These are phyloP conservation scores for Ericerus pela DNA, from an alignment of 1,140 invertebrate species.

Conservation along the genomic window DNA sequence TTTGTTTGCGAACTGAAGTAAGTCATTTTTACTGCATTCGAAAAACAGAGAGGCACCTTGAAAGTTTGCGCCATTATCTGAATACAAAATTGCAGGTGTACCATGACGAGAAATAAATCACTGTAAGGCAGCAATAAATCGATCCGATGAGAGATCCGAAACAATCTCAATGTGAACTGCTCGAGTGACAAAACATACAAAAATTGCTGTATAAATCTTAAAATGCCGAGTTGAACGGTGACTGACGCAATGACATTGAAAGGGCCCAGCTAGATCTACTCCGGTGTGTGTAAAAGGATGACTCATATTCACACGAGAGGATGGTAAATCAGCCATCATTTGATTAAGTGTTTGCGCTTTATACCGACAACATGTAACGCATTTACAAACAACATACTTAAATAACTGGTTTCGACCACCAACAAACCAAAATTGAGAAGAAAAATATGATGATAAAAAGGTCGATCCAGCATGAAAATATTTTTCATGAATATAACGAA, in stretches of 20 bases:
- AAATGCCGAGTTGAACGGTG: not conserved
- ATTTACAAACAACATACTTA: not conserved
- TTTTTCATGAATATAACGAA: not conserved
- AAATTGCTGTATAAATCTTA: not conserved
- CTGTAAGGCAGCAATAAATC: not conserved
- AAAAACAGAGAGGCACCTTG: not conserved
- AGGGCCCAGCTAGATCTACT: not conserved
- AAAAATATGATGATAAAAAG: not conserved
- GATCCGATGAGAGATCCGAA: not conserved
- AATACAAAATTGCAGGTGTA: not conserved
- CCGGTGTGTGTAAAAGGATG: not conserved
- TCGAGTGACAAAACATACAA: not conserved
- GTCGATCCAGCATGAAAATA: not conserved
- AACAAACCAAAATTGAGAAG: not conserved
- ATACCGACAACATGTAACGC: not conserved
- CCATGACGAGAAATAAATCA: not conserved
- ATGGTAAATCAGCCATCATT: not conserved
- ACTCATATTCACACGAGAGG: not conserved
- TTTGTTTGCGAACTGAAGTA: not conserved
- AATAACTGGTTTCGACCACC: not conserved
- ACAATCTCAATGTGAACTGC: not conserved
- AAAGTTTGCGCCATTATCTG: constrained; percentile 4
- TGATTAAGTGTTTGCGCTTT: not conserved
- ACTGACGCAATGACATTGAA: not conserved
- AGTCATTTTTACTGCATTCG: not conserved